Evolutionary conservation across 2,888 invertebrate genomes (phyloP).

Genomic region (Ormyrus nitidulus): DNA sequence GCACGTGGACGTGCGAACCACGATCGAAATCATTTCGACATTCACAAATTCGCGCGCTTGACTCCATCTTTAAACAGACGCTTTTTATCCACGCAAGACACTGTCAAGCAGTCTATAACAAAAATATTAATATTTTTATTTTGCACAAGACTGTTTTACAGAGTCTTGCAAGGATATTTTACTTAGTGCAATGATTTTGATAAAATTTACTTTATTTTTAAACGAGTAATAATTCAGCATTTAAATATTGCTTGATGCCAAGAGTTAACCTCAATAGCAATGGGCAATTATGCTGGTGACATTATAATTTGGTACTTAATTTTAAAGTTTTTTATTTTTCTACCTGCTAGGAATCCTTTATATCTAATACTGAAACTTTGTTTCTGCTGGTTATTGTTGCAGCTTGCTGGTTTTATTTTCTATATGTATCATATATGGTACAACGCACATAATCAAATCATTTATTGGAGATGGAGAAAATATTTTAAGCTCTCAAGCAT

Average conservation of each 20-base stretch:
- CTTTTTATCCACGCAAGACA: not conserved
- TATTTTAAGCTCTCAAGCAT: conserved; percentile 69
- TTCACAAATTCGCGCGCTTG: not conserved
- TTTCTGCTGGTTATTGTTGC: conserved; percentile 63
- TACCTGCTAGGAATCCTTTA: not conserved
- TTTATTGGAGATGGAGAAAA: conserved; percentile 66
- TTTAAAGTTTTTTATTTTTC: conserved; percentile 1
- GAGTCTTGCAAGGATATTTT: conserved; percentile 21
- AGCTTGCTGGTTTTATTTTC: conserved; percentile 76
- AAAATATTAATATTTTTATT: conserved; percentile 31
- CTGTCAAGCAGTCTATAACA: conserved; percentile 25
- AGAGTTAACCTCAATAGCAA: conserved; percentile 58
- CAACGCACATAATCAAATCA: conserved; percentile 74
- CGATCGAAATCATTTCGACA: no score
- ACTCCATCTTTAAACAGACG: conserved; percentile 42
- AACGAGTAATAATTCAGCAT: conserved; percentile 24
- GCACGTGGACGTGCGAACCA: no score
- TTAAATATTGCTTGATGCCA: conserved; percentile 35
- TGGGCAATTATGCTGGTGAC: conserved; percentile 72
- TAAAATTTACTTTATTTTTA: conserved; percentile 15
- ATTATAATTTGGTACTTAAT: conserved; percentile 72
- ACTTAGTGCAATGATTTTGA: conserved; percentile 32
- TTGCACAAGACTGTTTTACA: conserved; percentile 14
- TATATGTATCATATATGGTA: conserved; percentile 74
- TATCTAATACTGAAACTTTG: conserved; percentile 14